Percentiles rank a stretch among this genome's conserved stretches.
phyloP scores from a whole-genome alignment of 2,113 vertebrate species.

The Dipodomys ordii region DNA sequence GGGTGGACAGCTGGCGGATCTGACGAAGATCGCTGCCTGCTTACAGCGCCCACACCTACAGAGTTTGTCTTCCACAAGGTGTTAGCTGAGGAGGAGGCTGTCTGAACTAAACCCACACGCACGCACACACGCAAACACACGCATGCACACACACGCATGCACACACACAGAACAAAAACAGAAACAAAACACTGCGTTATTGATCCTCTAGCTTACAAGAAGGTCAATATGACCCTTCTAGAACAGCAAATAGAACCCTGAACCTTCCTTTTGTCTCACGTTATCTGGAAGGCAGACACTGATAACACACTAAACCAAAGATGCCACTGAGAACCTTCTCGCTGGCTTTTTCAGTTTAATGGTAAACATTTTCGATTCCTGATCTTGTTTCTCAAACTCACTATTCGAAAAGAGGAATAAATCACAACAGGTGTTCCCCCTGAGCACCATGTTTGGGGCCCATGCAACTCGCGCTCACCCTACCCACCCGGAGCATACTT shows the following conservation, averaged over 20 bases:
- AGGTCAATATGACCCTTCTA: background rate
- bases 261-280: background rate
- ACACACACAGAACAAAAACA: conserved; percentile 73
- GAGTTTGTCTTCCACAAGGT: conserved; percentile 94
- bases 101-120: conserved; percentile 88
- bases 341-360: background rate
- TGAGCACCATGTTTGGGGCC: rapidly evolving
- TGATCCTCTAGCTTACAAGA: conserved; percentile 59
- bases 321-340: background rate
- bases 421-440: rapidly evolving
- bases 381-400: background rate
- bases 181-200: conserved; percentile 88
- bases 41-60: conserved; percentile 90
- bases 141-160: background rate
- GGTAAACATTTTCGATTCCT: background rate
- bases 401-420: background rate
- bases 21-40: conserved; percentile 97
- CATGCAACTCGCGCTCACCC: rapidly evolving
- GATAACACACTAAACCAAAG: background rate
- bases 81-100: conserved; percentile 90
- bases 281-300: background rate
- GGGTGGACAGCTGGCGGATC: conserved; percentile 99
- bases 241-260: background rate
- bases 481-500: rapidly evolving
- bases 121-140: background rate